Conservation (phyloP, 2,113 vertebrate genomes). For the Cyphomyrus plagiostoma region DNA sequence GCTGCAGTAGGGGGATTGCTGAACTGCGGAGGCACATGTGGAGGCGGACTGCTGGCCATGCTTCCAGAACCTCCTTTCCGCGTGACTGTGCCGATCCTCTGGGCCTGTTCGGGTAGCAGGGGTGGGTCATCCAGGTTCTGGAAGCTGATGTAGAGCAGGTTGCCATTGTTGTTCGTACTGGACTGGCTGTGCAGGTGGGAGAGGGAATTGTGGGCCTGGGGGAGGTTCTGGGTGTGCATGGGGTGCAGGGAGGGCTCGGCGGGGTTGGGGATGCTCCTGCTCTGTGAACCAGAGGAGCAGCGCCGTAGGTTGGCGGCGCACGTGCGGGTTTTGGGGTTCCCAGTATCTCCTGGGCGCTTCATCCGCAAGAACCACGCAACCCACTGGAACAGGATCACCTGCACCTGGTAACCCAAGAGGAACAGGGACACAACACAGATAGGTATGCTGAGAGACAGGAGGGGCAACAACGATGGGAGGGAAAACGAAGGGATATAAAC, state of each 20-base stretch:
- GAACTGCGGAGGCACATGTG: conserved; percentile 67
- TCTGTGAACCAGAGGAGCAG: conserved; percentile 62
- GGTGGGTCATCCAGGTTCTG: conserved; percentile 61
- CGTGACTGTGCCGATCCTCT: conserved; percentile 52
- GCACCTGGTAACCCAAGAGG: conserved; percentile 46
- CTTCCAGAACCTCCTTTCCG: conserved; percentile 26
- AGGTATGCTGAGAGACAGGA: not conserved
- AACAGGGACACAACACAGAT: not conserved
- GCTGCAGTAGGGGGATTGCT: conserved; percentile 55
- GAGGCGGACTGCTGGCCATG: conserved; percentile 75
- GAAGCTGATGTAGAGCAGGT: conserved; percentile 66
- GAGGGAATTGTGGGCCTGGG: conserved; percentile 33
- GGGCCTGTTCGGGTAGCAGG: conserved; percentile 45
- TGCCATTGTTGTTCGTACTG: conserved; percentile 63
- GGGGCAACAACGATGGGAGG: not conserved
- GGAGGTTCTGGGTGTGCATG: conserved; percentile 57
- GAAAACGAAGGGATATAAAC: not conserved
- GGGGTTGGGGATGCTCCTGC: conserved; percentile 59
- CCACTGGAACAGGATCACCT: conserved; percentile 66
- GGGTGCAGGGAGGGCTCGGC: conserved; percentile 46
- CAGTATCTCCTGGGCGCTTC: conserved; percentile 64
- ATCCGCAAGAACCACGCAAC: conserved; percentile 70
- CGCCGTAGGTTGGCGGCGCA: conserved; percentile 61
- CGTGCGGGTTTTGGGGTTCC: conserved; percentile 54
- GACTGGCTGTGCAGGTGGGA: conserved; percentile 53